Conservation (phyloP, 2,888 invertebrate species). For the Lucinisca nassula region DNA sequence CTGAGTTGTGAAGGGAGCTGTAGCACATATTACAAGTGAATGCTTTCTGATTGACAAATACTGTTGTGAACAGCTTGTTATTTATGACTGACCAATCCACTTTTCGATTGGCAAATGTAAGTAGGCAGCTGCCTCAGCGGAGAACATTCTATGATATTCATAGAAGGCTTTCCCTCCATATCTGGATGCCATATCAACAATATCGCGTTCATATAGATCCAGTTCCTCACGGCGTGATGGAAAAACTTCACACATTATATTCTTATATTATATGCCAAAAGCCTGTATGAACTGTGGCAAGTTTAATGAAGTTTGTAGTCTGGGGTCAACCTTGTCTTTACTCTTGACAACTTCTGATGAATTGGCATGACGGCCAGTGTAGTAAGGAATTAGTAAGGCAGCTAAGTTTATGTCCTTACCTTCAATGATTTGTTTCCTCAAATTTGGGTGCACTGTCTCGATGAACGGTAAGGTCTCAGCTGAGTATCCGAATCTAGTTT, state of each 20-base stretch:
- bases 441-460: neutral
- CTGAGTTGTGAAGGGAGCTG: slow-evolving; percentile 15
- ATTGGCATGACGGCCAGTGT: neutral
- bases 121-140: too few species aligned
- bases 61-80: slow-evolving; percentile 17
- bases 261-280: slow-evolving; percentile 45
- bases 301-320: neutral
- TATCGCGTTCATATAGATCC: too few species aligned
- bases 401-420: slow-evolving; percentile 41
- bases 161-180: slow-evolving; percentile 38
- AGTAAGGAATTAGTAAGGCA: slow-evolving; percentile 4
- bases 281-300: slow-evolving; percentile 30
- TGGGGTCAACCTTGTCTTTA: neutral
- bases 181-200: slow-evolving; percentile 38
- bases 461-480: slow-evolving; percentile 30
- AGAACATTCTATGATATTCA: slow-evolving; percentile 48
- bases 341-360: neutral
- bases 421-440: slow-evolving; percentile 22
- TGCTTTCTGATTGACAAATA: slow-evolving; percentile 12
- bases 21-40: slow-evolving; percentile 3
- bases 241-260: slow-evolving; percentile 32
- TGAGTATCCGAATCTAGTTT: slow-evolving; percentile 2
- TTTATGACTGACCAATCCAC: slow-evolving; percentile 28
- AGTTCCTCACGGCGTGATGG: too few species aligned
- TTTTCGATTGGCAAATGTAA: slow-evolving; percentile 8